phyloP scores from a whole-genome alignment of 2,797 vertebrate genomes.

The Acropternis orthonyx region DNA sequence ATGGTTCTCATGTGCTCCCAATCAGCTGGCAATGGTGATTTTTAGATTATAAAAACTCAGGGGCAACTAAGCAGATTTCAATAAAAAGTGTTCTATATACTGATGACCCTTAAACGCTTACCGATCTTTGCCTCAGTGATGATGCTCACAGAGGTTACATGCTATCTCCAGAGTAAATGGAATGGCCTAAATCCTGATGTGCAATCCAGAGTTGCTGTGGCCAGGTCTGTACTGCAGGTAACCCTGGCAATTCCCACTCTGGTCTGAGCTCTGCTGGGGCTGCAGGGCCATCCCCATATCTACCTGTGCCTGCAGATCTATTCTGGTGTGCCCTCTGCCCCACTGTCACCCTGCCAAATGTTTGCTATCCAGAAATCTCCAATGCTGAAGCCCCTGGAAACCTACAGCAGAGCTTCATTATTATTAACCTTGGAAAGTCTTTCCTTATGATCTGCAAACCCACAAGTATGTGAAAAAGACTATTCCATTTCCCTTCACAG shows the following conservation, averaged over 20 bases:
- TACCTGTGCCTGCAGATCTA: neutral
- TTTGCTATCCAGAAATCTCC: neutral
- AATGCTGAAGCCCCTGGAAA: neutral
- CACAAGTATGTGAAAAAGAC: neutral
- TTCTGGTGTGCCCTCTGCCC: neutral
- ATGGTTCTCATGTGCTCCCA: neutral
- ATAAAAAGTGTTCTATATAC: neutral
- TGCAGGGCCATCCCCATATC: neutral
- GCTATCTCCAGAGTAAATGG: neutral
- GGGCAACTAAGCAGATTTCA: neutral
- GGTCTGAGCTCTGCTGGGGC: neutral
- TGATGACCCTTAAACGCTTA: neutral
- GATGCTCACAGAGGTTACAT: neutral
- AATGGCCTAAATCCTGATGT: neutral
- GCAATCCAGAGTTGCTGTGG: neutral
- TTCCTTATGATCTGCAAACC: neutral
- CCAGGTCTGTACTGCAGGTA: neutral
- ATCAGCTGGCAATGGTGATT: neutral
- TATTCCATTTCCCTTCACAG: neutral
- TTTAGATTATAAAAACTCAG: neutral
- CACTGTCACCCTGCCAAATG: neutral
- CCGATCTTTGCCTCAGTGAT: neutral
- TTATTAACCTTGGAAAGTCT: neutral
- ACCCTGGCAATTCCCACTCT: neutral
- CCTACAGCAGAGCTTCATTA: neutral